These are phyloP conservation scores for Cephalopterus ornatus DNA, from an alignment of 2,113 vertebrate species.

Conservation along the genomic window DNA sequence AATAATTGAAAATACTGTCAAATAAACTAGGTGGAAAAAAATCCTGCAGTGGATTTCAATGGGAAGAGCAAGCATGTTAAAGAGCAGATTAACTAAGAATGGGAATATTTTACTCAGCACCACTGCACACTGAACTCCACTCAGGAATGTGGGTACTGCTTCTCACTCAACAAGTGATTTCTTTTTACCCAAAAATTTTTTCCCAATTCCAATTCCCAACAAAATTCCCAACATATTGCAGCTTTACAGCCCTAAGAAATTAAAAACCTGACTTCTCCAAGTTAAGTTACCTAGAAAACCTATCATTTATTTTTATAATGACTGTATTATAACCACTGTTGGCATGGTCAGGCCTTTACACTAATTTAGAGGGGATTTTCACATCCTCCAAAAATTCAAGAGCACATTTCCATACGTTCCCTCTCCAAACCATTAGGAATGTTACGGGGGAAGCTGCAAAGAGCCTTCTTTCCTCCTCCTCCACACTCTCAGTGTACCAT, in stretches of 20 bases:
- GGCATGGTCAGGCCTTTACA: background rate
- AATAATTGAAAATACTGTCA: slow-evolving; percentile 50
- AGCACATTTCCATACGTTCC: background rate
- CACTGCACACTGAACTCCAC: slow-evolving; percentile 33
- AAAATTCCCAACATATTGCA: background rate
- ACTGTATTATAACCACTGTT: background rate
- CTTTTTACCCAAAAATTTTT: background rate
- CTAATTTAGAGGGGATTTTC: background rate
- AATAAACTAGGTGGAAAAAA: slow-evolving; percentile 17
- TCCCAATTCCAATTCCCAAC: too few species aligned
- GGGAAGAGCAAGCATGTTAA: slow-evolving; percentile 1
- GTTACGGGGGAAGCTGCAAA: background rate
- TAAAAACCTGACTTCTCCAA: background rate
- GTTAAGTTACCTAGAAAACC: background rate
- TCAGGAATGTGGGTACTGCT: background rate
- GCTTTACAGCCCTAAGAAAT: background rate
- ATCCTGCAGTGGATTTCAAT: slow-evolving; percentile 26
- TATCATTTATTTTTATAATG: background rate
- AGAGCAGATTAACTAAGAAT: slow-evolving; percentile 29
- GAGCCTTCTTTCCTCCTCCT: background rate
- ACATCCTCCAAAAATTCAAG: background rate
- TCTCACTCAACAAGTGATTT: background rate
- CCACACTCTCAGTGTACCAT: background rate
- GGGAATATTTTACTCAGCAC: slow-evolving; percentile 36
- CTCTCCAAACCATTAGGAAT: background rate